phyloP scores from a whole-genome alignment of 2,113 vertebrate genomes.

The Chitala chitala region DNA sequence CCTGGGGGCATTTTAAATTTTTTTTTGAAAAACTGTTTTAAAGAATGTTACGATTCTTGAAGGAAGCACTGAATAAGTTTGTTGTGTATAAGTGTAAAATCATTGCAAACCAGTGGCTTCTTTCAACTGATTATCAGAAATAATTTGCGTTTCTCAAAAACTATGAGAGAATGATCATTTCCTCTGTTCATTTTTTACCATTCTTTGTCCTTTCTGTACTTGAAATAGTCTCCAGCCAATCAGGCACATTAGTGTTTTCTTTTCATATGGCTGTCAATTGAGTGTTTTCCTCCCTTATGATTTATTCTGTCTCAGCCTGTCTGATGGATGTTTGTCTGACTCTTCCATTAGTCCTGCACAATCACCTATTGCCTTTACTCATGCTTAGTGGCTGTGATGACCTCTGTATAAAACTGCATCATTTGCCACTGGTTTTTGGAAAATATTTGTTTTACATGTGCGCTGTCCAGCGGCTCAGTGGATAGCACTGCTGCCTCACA shows the following conservation, averaged over 20 bases:
- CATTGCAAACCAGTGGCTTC: background rate
- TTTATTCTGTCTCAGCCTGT: background rate
- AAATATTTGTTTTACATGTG: conserved; percentile 16
- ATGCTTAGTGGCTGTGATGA: conserved; percentile 6
- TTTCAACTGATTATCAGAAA: background rate
- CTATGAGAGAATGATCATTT: conserved; percentile 21
- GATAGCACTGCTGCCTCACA: too few relatives aligned
- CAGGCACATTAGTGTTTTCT: conserved; percentile 23
- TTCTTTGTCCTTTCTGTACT: conserved; percentile 40
- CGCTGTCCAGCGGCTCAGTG: too few relatives aligned
- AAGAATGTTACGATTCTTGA: background rate
- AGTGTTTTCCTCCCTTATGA: conserved; percentile 11
- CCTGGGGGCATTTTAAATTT: too few relatives aligned
- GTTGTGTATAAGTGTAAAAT: conserved; percentile 1
- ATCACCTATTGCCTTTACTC: background rate
- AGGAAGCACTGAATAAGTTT: background rate
- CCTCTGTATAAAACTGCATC: background rate
- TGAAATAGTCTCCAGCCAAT: conserved; percentile 40
- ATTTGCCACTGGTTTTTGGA: background rate
- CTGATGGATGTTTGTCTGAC: too few relatives aligned
- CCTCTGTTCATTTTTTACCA: conserved; percentile 43
- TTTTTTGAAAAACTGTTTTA: background rate
- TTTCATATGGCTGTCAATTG: conserved; percentile 52
- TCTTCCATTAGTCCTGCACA: background rate
- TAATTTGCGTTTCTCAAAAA: conserved; percentile 19